Conservation (phyloP, 92 coral and sea anemone genomes). For the Nematostella vectensis region DNA sequence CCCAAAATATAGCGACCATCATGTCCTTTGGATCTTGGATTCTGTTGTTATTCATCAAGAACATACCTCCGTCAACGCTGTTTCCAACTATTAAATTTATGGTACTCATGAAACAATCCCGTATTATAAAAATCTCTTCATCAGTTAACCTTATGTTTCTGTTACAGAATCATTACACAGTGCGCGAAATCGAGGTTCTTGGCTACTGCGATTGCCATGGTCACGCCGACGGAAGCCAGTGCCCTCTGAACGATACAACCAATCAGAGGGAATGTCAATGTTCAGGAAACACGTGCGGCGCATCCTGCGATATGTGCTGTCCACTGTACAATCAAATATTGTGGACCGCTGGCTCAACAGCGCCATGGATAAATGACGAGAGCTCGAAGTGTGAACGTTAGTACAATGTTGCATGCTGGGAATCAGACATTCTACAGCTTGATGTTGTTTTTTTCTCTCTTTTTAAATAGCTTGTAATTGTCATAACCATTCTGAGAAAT, state of each 20-base stretch:
- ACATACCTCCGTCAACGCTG: too few species aligned
- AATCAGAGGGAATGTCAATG: conserved; percentile 56
- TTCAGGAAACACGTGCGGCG: conserved; percentile 76
- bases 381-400: conserved; percentile 61
- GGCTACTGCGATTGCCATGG: conserved; percentile 84
- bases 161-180: conserved; percentile 81
- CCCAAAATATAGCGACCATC: too few species aligned
- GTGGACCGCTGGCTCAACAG: conserved; percentile 68
- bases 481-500: conserved; percentile 65
- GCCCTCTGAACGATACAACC: conserved; percentile 57
- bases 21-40: too few species aligned
- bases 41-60: too few species aligned
- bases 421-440: not conserved
- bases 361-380: conserved; percentile 69
- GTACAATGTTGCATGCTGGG: conserved; percentile 6
- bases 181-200: conserved; percentile 65
- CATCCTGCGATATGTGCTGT: conserved; percentile 69
- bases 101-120: too few species aligned
- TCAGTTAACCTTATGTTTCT: too few species aligned
- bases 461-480: conserved; percentile 41
- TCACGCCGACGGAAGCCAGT: conserved; percentile 58
- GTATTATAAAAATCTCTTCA: too few species aligned
- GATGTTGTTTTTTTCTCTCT: not conserved
- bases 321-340: conserved; percentile 78
- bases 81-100: too few species aligned